Evolutionary conservation across 2,888 invertebrate species (phyloP), one percentile per base, ranked within the genome.

Genomic region (Caenorhabditis macrosperma): DNA sequence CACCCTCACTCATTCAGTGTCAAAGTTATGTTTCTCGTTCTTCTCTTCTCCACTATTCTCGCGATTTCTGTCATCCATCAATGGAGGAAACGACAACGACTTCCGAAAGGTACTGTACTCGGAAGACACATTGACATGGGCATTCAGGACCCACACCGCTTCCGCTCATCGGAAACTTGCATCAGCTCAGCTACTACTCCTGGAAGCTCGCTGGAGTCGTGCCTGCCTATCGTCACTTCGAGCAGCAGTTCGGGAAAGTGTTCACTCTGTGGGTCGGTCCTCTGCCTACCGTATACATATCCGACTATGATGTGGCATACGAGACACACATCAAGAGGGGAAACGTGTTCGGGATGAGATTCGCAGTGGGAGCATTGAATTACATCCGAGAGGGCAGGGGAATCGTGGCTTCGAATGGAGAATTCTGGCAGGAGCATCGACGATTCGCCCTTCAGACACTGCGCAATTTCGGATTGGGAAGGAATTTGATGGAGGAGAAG

Each of bases 401-500:
- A 20, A 72, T 82, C 6, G 41, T 74, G 0, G 38, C 55, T 17
- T 74, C 78, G 26, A 76, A 74, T 26, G 82, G 82, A 0, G 71
- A 76, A 4, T 63, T 77, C 15, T 82, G 82, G 82, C 72, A 60
- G 24, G 68, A 67, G 20, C 82, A 82, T 38, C 55, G 82, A n/a
- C 48, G 79, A 3, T 82, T 82, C 59, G 71, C 79, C 1, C 68
- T 82, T 20, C 57, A 55, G 2, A 76, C 79, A 10, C 46, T 82
- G 20, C 38, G 79, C 20, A 76, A 79, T 28, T 82, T 82, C 24
- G 82, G 82, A 1, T 20, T 82, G 15, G 82, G 82, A 6, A 71
- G 64, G 20, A 82, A 71, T 64, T 6, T 82, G n/a, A 82, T 82
- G 82, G 82, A 82, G 61, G 71, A 76, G 30, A 55, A 63, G 50